Conservation (phyloP, 2,888 invertebrate genomes). For the Mellilla xanthometata region DNA sequence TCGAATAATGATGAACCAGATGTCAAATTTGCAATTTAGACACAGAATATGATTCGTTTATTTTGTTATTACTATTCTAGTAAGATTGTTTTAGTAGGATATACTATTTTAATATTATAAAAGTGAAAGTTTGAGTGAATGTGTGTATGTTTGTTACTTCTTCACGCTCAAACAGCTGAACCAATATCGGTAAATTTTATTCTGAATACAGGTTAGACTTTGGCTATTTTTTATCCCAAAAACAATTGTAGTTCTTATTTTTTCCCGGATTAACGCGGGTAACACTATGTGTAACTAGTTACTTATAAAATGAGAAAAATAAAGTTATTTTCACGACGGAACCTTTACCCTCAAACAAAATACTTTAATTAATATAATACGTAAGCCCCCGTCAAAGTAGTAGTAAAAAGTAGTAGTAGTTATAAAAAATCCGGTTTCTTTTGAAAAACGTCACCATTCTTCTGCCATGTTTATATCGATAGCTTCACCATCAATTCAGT, state of each 20-base stretch:
- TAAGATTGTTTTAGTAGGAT: too few species aligned
- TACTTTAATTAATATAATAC: constrained; percentile 7
- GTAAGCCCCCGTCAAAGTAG: constrained; percentile 9
- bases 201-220: too few species aligned
- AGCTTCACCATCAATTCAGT: constrained; percentile 50
- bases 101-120: too few species aligned
- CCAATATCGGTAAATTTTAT: too few species aligned
- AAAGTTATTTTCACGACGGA: constrained; percentile 1
- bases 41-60: background rate
- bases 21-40: background rate
- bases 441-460: constrained; percentile 8
- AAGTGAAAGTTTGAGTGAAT: too few species aligned
- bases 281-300: constrained; percentile 1
- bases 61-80: too few species aligned
- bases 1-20: constrained; percentile 1
- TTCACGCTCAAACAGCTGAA: too few species aligned
- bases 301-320: constrained; percentile 2
- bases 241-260: too few species aligned
- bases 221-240: too few species aligned
- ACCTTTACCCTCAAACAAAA: constrained; percentile 8
- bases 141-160: too few species aligned
- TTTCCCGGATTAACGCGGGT: too few species aligned
- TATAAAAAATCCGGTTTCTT: constrained; percentile 13
- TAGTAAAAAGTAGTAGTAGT: too few species aligned
- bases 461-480: constrained; percentile 45